Conservation (phyloP, 30 jellyfish, hydroid and myxozoan genomes). For the Nemopilema nomurai region DNA sequence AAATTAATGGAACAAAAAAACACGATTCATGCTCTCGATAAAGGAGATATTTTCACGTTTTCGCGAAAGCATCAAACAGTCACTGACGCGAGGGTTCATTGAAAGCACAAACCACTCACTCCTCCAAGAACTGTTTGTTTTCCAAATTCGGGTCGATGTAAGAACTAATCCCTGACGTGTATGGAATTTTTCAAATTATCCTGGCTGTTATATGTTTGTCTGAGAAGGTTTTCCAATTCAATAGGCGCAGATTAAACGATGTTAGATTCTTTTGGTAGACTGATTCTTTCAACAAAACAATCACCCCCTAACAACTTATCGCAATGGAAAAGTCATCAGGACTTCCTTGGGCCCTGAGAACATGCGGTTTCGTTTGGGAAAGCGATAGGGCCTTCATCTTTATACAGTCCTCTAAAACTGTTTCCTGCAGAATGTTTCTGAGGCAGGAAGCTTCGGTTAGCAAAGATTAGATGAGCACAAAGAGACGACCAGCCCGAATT, state of each 20-base stretch:
- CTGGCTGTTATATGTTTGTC: not conserved
- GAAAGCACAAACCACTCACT: not conserved
- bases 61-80: not conserved
- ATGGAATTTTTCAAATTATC: constrained; percentile 34
- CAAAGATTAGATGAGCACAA: not conserved
- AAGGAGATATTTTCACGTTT: not conserved
- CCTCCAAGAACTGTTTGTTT: constrained; percentile 9
- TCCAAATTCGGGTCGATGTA: not conserved
- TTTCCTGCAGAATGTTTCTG: too few species aligned
- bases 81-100: not conserved
- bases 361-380: not conserved
- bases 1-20: not conserved
- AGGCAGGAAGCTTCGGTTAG: not conserved
- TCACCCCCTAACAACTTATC: not conserved
- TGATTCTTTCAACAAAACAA: not conserved
- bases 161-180: not conserved
- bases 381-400: not conserved
- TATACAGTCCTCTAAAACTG: too few species aligned
- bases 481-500: not conserved
- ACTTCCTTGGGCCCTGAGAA: not conserved
- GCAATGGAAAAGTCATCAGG: not conserved
- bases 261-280: not conserved
- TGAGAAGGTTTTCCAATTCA: not conserved
- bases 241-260: not conserved
- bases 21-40: not conserved